Base-by-base conservation (phyloP, 2,113 vertebrate genomes). In the Morone chrysops region DNA sequence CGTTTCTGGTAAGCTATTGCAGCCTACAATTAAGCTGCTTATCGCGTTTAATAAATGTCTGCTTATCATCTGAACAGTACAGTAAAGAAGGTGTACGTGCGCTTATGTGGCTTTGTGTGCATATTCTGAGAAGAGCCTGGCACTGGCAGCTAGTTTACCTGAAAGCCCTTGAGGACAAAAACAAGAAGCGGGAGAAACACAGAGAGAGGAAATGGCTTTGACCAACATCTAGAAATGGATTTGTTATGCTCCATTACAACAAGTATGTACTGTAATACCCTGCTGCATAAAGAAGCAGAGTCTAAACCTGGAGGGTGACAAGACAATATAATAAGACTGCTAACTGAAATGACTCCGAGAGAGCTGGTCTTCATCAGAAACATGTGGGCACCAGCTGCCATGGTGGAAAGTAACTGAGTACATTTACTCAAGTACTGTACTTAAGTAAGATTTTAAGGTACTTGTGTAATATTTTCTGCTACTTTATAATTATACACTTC, bases 181-280 rank as follows among this genome's bases (percentile, higher is more conserved):
- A 81, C 57, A 61, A 54, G 67, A 77, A 75, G 48, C 31, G 48
- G 62, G 22, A 66, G 70, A 66, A 40, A 25, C 8, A 48, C 18
- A 68, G 47, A 50, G 54, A 76, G 50, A 89, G 75, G 66, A 83
- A 81, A 85, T 43, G 50, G 60, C 8, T 61, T 43, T 66, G 50
- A 76, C 73, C 45, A 73, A 38, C 67, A 50, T 61, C 50, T 48
- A 40, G 50, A 60, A 78, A 79, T 80, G 51, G 56, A 88, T 87
- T 81, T 59, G 76, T 79, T 59, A 31, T 25, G 71, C 66, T 77
- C 22, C 2, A 16, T 50, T 68, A 60, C 41, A 68, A 59, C n/a
- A 66, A 48, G 74, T 71, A 56, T 10, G 8, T 47, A 56, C 20
- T 25, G 81, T 70, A 53, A 13, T 40, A 40, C 4, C 36, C 59